Base-by-base conservation (phyloP, 1,140 invertebrate species). In the Drosophila nannoptera region DNA sequence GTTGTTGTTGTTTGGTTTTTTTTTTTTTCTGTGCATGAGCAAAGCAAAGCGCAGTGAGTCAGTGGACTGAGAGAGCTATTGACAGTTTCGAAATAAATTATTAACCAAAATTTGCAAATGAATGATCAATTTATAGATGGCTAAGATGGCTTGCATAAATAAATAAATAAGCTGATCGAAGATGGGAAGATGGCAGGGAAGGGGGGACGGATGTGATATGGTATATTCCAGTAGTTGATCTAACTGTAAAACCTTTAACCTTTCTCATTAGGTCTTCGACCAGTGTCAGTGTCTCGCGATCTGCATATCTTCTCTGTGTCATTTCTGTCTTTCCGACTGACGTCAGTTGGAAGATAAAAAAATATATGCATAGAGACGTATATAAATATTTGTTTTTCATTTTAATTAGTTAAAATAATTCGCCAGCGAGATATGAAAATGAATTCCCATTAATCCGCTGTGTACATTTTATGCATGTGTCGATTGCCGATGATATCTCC, bases 391-490 rank as follows among this genome's bases (percentile, higher is more conserved):
- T 22, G 22, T 22, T 22, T 22, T 50, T 50, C 32, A 9, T 50
- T 4, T 50, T 50, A 50, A 50, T 52, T 12, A 52, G 12, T 35
- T 52, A 35, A 52, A 35, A 52, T 52, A 33, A 14, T 33, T 52
- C 9, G n/a, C 29, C 3, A 16, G n/a, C 5, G n/a, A 53, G 5
- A 11, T 45, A 40, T 8, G 16, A 56, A 45, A 45, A 43, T 56
- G 54, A 33, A 45, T 56, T 56, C 29, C 16, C 33, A 56, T 45
- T 45, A 33, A 43, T 33, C 12, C 31, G 29, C 29, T 55, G 14
- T 42, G n/a, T 36, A n/a, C 54, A 32, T 49, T 67, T 43, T 65
- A 22, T 22, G 16, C 38, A 36, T 63, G 40, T 12, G 40, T n/a
- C 36, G 33, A 46, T 63, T 45, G 22, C 22, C 22, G 22, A 22